These are phyloP conservation scores for Ostrea denselamellosa DNA, from an alignment of 1,140 invertebrate genomes.

Conservation along the genomic window DNA sequence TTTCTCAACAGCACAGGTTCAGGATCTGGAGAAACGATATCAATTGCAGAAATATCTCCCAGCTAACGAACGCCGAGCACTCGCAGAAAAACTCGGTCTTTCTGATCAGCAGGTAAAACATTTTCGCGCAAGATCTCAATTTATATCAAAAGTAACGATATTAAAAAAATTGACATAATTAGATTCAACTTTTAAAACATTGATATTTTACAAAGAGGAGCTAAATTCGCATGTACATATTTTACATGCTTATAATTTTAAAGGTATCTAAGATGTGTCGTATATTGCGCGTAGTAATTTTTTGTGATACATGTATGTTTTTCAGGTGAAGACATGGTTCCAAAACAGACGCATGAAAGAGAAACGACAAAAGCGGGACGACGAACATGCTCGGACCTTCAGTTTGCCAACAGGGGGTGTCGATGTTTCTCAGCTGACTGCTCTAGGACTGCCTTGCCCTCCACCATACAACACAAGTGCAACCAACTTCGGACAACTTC, in stretches of 20 bases:
- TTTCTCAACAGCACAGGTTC: slow-evolving; percentile 98
- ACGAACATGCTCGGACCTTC: slow-evolving; percentile 57
- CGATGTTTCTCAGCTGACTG: slow-evolving; percentile 62
- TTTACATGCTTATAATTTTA: too few species aligned
- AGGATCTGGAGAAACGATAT: slow-evolving; percentile 96
- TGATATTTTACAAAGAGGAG: too few species aligned
- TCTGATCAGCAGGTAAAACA: slow-evolving; percentile 85
- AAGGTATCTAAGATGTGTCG: too few species aligned
- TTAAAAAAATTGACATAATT: too few species aligned
- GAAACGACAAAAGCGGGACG: slow-evolving; percentile 67
- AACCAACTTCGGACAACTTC: slow-evolving; percentile 11
- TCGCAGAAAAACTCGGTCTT: slow-evolving; percentile 93
- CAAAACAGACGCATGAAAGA: slow-evolving; percentile 79
- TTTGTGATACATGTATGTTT: background rate
- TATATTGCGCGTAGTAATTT: too few species aligned
- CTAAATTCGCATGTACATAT: too few species aligned
- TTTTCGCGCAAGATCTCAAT: background rate
- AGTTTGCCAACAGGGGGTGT: slow-evolving; percentile 67
- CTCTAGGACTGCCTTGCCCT: slow-evolving; percentile 58
- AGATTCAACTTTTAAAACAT: too few species aligned
- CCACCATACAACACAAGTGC: slow-evolving; percentile 47
- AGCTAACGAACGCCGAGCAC: slow-evolving; percentile 95
- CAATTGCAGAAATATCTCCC: slow-evolving; percentile 97
- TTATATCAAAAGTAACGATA: too few species aligned
- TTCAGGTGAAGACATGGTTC: slow-evolving; percentile 78